Conservation (phyloP, 2,797 vertebrate species). For the Hemibagrus guttatus region DNA sequence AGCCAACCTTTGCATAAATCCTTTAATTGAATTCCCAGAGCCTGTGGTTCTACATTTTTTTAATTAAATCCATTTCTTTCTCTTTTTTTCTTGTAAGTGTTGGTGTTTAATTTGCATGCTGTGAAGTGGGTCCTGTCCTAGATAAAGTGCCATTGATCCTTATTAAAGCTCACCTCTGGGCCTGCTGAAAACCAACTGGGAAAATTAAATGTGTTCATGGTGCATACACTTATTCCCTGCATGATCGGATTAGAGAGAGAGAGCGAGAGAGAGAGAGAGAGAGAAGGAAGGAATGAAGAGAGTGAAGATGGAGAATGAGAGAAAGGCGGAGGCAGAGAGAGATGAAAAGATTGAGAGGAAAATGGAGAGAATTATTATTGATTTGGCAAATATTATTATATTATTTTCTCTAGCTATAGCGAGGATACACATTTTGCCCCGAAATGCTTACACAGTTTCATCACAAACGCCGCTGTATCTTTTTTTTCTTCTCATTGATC, state of each 20-base stretch:
- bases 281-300: constrained; percentile 39
- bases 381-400: constrained; percentile 78
- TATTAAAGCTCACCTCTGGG: constrained; percentile 91
- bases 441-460: constrained; percentile 48
- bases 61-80: constrained; percentile 99
- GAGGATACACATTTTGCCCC: constrained; percentile 65
- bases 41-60: constrained; percentile 99
- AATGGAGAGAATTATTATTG: constrained; percentile 74
- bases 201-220: constrained; percentile 99
- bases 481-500: constrained; percentile 38
- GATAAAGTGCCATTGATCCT: constrained; percentile 91
- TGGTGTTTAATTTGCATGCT: constrained; percentile 99
- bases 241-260: constrained; percentile 91
- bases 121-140: constrained; percentile 92
- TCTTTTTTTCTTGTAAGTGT: constrained; percentile 85
- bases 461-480: constrained; percentile 18
- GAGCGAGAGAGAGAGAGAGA: constrained; percentile 46
- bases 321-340: constrained; percentile 53
- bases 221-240: constrained; percentile 95
- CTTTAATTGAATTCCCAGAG: constrained; percentile 99
- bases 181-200: constrained; percentile 97
- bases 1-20: constrained; percentile 99
- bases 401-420: constrained; percentile 77
- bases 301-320: constrained; percentile 37
- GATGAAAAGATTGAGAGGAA: constrained; percentile 60